Conservation (phyloP, 2,888 invertebrate species). For the Diaphora mendica region DNA sequence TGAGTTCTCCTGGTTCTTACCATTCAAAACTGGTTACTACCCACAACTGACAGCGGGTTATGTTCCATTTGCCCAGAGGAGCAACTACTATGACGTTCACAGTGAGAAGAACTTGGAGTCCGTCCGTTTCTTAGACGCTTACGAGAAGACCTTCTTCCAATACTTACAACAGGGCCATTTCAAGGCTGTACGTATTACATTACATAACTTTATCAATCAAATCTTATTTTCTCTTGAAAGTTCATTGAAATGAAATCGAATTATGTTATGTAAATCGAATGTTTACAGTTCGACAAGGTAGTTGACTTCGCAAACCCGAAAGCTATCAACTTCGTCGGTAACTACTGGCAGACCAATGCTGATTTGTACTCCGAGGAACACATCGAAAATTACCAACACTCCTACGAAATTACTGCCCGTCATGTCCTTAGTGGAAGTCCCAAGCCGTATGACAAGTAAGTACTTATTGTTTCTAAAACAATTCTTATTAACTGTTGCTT, state of each 20-base stretch:
- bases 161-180: constrained; percentile 85
- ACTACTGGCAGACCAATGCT: constrained; percentile 86
- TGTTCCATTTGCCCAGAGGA: constrained; percentile 86
- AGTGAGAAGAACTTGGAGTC: constrained; percentile 79
- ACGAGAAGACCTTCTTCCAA: constrained; percentile 84
- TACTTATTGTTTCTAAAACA: constrained; percentile 11
- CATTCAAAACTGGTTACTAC: constrained; percentile 76
- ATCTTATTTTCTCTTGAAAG: neutral
- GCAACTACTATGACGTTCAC: constrained; percentile 87
- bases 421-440: constrained; percentile 72
- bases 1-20: constrained; percentile 88
- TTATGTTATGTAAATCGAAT: neutral
- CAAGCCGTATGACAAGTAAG: constrained; percentile 62
- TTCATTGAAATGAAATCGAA: neutral
- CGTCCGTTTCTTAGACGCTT: constrained; percentile 85
- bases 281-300: constrained; percentile 70
- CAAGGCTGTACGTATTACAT: constrained; percentile 80
- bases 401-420: constrained; percentile 87
- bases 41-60: constrained; percentile 53
- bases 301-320: constrained; percentile 70
- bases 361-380: constrained; percentile 74
- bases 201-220: neutral
- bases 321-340: constrained; percentile 85
- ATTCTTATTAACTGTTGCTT: neutral
- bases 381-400: constrained; percentile 75